Base-by-base conservation (phyloP, 1,140 invertebrate genomes). In the Spodoptera litura region DNA sequence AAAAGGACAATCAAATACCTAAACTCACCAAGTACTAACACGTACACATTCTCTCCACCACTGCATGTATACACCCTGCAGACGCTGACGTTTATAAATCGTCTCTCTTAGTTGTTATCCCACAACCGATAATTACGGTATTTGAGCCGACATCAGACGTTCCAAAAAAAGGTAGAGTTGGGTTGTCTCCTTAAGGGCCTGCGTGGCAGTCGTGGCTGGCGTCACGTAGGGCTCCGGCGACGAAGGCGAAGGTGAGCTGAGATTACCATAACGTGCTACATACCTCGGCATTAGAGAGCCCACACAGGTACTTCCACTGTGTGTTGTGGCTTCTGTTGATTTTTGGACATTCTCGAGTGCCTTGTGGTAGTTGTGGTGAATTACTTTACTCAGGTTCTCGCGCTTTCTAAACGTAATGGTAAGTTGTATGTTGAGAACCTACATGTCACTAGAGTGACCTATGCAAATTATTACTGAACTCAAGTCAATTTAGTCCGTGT, bases 181-280 rank as follows among this genome's bases (percentile, higher is more conserved):
- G 13, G 15, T 31, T 27, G 73, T 38, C 58, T 59, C 13, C 27
- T 44, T 11, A 53, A 73, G 64, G 72, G 79, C 53, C 0, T 10
- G 6, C 38, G 38, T 8, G 38, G 38, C 38, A 44, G 55, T n/a
- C 83, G 81, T 85, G 83, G 73, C 6, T 15, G 8, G 31, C 35
- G 80, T 85, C 83, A 85, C 83, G 83, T 85, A 83, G 79, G 56
- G 64, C 79, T 53, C 27, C 10, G 49, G 25, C 49, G 35, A 10
- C 62, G 62, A 44, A 44, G 62, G 62, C 2, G 8, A 66, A 35
- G 8, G 58, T 61, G 56, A 61, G 13, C 15, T 12, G n/a, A 49
- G 38, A 66, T 66, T 25, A 25, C 15, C 11, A 38, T 66, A 66
- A 66, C 49, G 62, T 49, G n/a, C 9, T 20, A 25, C 66, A 52